phyloP scores from a whole-genome alignment of 2,797 vertebrate genomes.

The Enteromius unitaeniatus region DNA sequence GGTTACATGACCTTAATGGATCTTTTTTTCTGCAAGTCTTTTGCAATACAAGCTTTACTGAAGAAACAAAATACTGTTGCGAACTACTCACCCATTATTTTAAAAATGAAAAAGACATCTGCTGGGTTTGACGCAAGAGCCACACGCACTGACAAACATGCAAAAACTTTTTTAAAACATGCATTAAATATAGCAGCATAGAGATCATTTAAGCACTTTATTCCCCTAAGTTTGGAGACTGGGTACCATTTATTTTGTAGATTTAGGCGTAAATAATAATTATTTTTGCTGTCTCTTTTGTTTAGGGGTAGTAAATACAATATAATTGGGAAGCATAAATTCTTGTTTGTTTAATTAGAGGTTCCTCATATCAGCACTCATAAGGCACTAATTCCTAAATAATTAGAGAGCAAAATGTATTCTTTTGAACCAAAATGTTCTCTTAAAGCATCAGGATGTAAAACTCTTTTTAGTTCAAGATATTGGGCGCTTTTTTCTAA shows the following conservation, averaged over 20 bases:
- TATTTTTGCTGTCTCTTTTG: neutral
- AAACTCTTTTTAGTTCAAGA: neutral
- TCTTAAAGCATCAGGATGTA: neutral
- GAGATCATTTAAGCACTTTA: neutral
- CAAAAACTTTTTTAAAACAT: neutral
- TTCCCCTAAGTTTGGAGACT: neutral
- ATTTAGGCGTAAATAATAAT: neutral
- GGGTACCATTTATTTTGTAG: neutral
- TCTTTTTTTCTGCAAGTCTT: neutral
- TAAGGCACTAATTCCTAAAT: neutral
- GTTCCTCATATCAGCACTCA: neutral
- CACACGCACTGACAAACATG: neutral
- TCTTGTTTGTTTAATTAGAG: neutral
- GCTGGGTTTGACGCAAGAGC: neutral
- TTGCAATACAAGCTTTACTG: neutral
- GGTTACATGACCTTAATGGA: neutral
- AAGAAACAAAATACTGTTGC: neutral
- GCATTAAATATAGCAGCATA: neutral
- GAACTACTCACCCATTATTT: neutral
- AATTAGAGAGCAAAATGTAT: neutral
- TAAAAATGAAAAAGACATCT: neutral
- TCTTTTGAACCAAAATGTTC: neutral
- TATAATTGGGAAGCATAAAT: neutral
- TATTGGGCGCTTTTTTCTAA: neutral
- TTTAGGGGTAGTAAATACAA: neutral